These are phyloP conservation scores for Plutella xylostella DNA, from an alignment of 2,888 invertebrate genomes.

Conservation along the genomic window DNA sequence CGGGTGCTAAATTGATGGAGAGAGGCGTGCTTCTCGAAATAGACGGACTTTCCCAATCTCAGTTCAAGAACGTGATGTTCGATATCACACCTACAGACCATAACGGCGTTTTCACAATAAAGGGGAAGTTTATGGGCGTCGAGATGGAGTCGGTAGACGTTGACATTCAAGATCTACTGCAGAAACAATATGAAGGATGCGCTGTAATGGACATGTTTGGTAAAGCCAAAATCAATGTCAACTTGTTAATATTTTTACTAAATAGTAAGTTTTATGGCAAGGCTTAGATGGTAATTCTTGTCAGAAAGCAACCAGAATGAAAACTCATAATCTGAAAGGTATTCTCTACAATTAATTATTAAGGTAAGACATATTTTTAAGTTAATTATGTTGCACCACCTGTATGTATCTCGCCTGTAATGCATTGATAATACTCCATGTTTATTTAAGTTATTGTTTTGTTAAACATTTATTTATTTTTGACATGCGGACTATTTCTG, in stretches of 20 bases:
- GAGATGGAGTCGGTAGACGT: slow-evolving; percentile 79
- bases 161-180: slow-evolving; percentile 78
- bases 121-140: slow-evolving; percentile 82
- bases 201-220: slow-evolving; percentile 83
- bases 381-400: too few species aligned
- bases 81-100: slow-evolving; percentile 77
- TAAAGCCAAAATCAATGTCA: slow-evolving; percentile 83
- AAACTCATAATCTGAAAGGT: too few species aligned
- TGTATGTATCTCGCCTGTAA: too few species aligned
- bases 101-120: slow-evolving; percentile 76
- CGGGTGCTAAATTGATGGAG: slow-evolving; percentile 76
- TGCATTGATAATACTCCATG: too few species aligned
- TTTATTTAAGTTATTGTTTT: too few species aligned
- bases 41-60: slow-evolving; percentile 74
- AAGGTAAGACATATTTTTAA: too few species aligned
- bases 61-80: slow-evolving; percentile 81
- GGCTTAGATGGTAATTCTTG: too few species aligned
- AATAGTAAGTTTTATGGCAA: slow-evolving; percentile 83
- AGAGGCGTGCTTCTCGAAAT: slow-evolving; percentile 79
- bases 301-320: too few species aligned
- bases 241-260: slow-evolving; percentile 77
- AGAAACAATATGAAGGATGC: slow-evolving; percentile 81
- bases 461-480: too few species aligned
- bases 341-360: too few species aligned
- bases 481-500: too few species aligned